Conservation (phyloP, 1,140 invertebrate genomes). For the Cotesia typhae region DNA sequence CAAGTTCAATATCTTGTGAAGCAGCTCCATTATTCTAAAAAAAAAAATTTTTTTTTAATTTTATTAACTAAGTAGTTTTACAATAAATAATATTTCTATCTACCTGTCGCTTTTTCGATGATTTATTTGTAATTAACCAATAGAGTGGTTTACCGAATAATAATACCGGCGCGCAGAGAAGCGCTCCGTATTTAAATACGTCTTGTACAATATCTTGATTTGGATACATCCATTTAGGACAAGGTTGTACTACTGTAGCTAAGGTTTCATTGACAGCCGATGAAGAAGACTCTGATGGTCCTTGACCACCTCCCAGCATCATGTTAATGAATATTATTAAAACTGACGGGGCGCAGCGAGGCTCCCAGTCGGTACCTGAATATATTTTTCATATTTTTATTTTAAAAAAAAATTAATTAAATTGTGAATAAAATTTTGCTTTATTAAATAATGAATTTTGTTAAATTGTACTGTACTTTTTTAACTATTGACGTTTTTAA, state of each 20-base stretch:
- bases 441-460: no score
- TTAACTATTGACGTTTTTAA: no score
- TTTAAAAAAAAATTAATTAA: neutral
- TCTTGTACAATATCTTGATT: constrained; percentile 77
- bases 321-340: constrained; percentile 93
- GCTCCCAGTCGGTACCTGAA: constrained; percentile 15
- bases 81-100: constrained; percentile 9
- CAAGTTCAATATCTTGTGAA: constrained; percentile 55
- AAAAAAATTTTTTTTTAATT: constrained; percentile 30
- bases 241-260: constrained; percentile 41
- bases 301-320: constrained; percentile 78
- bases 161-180: constrained; percentile 92
- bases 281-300: constrained; percentile 43
- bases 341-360: constrained; percentile 82
- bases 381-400: neutral
- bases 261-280: neutral
- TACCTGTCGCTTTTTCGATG: constrained; percentile 30
- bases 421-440: neutral
- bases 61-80: constrained; percentile 2
- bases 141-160: constrained; percentile 90
- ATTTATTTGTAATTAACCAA: constrained; percentile 58
- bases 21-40: constrained; percentile 57
- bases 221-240: constrained; percentile 73
- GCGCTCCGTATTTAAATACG: constrained; percentile 76
- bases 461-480: no score